Base-by-base conservation (phyloP, 2,888 invertebrate species). In the Encarsia formosa region DNA sequence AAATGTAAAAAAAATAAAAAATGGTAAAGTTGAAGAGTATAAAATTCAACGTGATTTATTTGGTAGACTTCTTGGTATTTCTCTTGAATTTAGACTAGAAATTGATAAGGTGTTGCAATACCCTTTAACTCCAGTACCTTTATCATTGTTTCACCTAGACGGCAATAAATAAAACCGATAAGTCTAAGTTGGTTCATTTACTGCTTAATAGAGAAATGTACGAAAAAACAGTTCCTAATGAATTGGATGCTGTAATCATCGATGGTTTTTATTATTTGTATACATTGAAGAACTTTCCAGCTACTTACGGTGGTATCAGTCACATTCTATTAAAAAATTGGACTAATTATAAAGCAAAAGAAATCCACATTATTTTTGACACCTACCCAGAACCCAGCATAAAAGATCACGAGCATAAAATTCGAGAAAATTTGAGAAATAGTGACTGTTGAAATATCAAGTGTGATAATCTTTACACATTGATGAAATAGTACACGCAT, bases 261-360 rank as follows among this genome's bases (percentile, higher is more conserved):
- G 65, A 66, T 57, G 67, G 64, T 38, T 64, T 65, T 58, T 63
- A 61, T 29, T 34, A 42, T 11, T 15, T 52, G 9, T 19, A 42
- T 13, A 11, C 22, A 5, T 60, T 58, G 58, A 66, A 63, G 54
- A 46, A 54, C 26, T 41, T 68, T 40, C 64, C 67, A 11, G 56
- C 60, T 52, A 63, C 63, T 1, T 66, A 67, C 58, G 64, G 59
- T 8, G 65, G 64, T 61, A 38, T 67, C n/a, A n/a, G n/a, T n/a
- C n/a, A n/a, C n/a, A n/a, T n/a, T n/a, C n/a, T n/a, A n/a, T n/a
- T n/a, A n/a, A n/a, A n/a, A n/a, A n/a, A n/a, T n/a, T n/a, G n/a
- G n/a, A n/a, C n/a, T n/a, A n/a, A n/a, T n/a, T n/a, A n/a, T n/a
- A n/a, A n/a, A n/a, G n/a, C n/a, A n/a, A n/a, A n/a, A n/a, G n/a